Evolutionary conservation across 2,797 vertebrate genomes (phyloP).

Genomic region (Tragopan temminckii): DNA sequence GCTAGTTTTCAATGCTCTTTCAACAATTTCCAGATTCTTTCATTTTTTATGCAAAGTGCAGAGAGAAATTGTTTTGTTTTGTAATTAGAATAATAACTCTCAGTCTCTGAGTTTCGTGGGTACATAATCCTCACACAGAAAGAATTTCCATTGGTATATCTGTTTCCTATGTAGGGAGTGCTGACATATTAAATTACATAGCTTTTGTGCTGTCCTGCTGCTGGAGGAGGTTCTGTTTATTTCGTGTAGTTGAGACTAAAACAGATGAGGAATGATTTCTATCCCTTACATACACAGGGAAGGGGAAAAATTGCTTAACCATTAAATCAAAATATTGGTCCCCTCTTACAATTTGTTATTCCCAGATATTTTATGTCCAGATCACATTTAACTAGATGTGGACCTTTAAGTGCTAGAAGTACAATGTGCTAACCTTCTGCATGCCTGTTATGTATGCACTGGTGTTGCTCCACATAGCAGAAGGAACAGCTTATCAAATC

Average conservation of each 20-base stretch:
- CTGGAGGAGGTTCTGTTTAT: not conserved
- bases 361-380: rapidly evolving
- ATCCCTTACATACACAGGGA: not conserved
- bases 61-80: not conserved
- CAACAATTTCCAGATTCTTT: not conserved
- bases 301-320: not conserved
- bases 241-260: not conserved
- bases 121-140: not conserved
- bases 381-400: not conserved
- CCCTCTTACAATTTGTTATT: not conserved
- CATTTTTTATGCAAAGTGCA: not conserved
- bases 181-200: not conserved
- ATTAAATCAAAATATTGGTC: not conserved
- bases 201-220: not conserved
- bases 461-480: not conserved
- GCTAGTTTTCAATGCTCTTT: not conserved
- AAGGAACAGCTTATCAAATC: constrained; percentile 46
- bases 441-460: rapidly evolving
- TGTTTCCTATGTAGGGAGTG: not conserved
- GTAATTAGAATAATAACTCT: not conserved
- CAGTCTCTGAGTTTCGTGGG: not conserved
- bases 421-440: not conserved
- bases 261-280: not conserved
- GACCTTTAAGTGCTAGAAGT: not conserved
- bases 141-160: not conserved